Percentiles rank a stretch among this genome's conserved stretches.
Conservation (phyloP, 2,113 vertebrate species). For the Macquaria australasica region DNA sequence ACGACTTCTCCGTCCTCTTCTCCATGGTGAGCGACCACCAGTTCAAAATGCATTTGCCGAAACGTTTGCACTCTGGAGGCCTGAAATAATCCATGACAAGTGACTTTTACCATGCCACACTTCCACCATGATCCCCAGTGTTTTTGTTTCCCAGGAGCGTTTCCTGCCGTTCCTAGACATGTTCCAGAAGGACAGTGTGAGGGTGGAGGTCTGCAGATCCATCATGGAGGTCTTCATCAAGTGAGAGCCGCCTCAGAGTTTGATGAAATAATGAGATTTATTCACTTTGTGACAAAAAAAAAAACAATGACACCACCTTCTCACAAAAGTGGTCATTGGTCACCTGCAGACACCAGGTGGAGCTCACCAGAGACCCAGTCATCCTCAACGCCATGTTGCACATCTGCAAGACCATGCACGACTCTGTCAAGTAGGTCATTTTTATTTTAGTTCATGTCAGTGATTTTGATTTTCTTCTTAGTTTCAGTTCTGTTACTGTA, state of each 20-base stretch:
- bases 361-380: slow-evolving; percentile 94
- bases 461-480: neutral
- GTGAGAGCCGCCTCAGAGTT: slow-evolving; percentile 79
- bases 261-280: neutral
- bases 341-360: slow-evolving; percentile 90
- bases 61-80: neutral
- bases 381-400: slow-evolving; percentile 97
- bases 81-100: neutral
- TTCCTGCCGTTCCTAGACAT: slow-evolving; percentile 98
- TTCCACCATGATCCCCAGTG: too few species aligned
- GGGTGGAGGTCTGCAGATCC: slow-evolving; percentile 95
- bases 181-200: slow-evolving; percentile 98
- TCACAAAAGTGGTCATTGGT: neutral
- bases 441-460: neutral
- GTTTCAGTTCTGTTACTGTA: neutral
- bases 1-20: slow-evolving; percentile 96
- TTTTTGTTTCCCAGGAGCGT: slow-evolving; percentile 87
- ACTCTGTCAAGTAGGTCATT: slow-evolving; percentile 95
- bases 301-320: neutral
- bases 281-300: neutral
- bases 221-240: slow-evolving; percentile 98
- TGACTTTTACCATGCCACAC: rapidly evolving
- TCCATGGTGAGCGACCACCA: slow-evolving; percentile 86
- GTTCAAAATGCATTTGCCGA: neutral
- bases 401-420: slow-evolving; percentile 98